phyloP scores from a whole-genome alignment of 2,113 vertebrate genomes.

The Malurus alboscapulatus region DNA sequence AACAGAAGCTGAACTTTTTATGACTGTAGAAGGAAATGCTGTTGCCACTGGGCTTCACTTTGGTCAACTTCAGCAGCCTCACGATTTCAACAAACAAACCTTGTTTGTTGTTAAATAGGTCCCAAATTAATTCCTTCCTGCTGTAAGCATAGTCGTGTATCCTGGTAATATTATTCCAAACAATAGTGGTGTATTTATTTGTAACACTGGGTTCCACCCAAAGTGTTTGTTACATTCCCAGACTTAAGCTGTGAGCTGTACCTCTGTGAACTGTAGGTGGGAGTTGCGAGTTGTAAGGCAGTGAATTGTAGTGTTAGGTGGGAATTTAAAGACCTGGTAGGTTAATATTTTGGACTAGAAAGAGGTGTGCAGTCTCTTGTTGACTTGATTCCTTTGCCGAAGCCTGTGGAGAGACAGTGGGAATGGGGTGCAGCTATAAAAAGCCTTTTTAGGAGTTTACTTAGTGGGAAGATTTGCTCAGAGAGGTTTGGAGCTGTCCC shows the following conservation, averaged over 20 bases:
- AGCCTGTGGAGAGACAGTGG: background rate
- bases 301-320: background rate
- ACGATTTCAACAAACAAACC: background rate
- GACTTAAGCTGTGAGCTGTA: background rate
- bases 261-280: too few relatives aligned
- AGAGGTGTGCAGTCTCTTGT: background rate
- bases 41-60: background rate
- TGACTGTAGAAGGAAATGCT: background rate
- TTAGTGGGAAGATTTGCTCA: background rate
- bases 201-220: background rate
- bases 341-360: background rate
- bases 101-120: background rate
- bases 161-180: background rate
- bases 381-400: slow-evolving; percentile 24
- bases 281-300: background rate
- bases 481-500: background rate
- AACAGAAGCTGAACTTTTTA: background rate
- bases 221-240: background rate
- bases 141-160: background rate
- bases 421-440: slow-evolving; percentile 45
- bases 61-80: background rate
- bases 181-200: background rate
- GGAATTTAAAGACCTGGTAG: background rate
- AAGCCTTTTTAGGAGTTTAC: slow-evolving; percentile 9
- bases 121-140: background rate